Percentiles rank a stretch among this genome's conserved stretches.
Conservation (phyloP, 2,888 invertebrate genomes). For the Latrodectus hesperus region DNA sequence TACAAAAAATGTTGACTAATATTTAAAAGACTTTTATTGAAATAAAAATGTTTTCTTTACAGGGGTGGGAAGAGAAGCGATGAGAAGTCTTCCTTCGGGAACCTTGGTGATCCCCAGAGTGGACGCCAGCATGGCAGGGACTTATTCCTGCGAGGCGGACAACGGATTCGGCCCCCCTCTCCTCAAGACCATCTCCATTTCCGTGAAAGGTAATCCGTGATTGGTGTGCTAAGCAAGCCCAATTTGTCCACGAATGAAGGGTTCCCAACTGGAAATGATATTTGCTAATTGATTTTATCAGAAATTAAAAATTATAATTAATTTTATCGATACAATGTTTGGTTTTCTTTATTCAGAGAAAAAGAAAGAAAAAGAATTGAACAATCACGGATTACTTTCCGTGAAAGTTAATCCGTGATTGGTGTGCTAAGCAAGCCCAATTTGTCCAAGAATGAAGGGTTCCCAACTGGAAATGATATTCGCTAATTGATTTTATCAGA, state of each 20-base stretch:
- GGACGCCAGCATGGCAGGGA: conserved; percentile 40
- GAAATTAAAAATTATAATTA: not conserved
- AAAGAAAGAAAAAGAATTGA: too few relatives aligned
- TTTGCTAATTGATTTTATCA: too few relatives aligned
- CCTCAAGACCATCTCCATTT: conserved; percentile 34
- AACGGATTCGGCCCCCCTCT: conserved; percentile 61
- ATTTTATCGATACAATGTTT: not conserved
- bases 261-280: too few relatives aligned
- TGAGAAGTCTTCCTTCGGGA: conserved; percentile 24
- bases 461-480: too few relatives aligned
- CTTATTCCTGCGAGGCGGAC: conserved; percentile 57
- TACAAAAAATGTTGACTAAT: not conserved
- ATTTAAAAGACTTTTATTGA: not conserved
- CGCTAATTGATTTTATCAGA: not conserved
- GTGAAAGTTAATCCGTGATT: conserved; percentile 27
- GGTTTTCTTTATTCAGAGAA: too few relatives aligned
- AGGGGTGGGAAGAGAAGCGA: not conserved
- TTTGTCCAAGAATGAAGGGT: too few relatives aligned
- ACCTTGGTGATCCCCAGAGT: conserved; percentile 31
- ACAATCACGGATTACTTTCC: too few relatives aligned
- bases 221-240: too few relatives aligned
- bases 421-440: too few relatives aligned
- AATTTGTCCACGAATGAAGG: too few relatives aligned
- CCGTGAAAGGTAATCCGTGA: conserved; percentile 31
- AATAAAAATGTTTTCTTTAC: not conserved